Conservation (phyloP, 2,888 invertebrate genomes). For the Temnothorax rugatulus region DNA sequence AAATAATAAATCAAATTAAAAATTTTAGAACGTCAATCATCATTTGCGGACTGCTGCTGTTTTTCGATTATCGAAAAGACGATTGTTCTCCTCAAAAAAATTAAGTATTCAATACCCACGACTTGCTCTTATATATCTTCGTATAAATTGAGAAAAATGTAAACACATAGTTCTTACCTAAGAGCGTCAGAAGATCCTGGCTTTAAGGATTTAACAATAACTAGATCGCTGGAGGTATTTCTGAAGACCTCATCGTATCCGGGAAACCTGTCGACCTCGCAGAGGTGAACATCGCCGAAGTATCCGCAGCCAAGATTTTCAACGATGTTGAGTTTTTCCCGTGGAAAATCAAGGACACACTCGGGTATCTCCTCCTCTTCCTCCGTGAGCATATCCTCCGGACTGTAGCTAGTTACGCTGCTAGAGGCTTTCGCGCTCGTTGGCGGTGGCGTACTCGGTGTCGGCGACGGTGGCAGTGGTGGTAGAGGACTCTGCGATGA, state of each 20-base stretch:
- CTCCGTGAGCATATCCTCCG: slow-evolving; percentile 87
- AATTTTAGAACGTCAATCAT: not conserved
- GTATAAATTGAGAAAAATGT: slow-evolving; percentile 38
- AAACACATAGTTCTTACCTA: slow-evolving; percentile 79
- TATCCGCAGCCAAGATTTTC: slow-evolving; percentile 93
- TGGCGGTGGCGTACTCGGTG: slow-evolving; percentile 85
- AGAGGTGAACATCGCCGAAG: slow-evolving; percentile 92
- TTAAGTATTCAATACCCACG: not conserved
- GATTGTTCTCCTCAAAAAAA: not conserved
- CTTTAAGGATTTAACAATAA: slow-evolving; percentile 91
- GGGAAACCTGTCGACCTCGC: slow-evolving; percentile 88
- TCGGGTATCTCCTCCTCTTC: slow-evolving; percentile 84
- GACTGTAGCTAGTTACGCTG: slow-evolving; percentile 85
- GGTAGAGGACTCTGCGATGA: slow-evolving; percentile 82
- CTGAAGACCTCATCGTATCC: slow-evolving; percentile 84
- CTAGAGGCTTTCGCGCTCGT: slow-evolving; percentile 85
- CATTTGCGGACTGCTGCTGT: not conserved
- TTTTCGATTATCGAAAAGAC: not conserved
- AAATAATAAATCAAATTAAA: not conserved
- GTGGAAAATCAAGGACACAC: slow-evolving; percentile 89
- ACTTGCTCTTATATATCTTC: not conserved
- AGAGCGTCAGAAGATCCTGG: slow-evolving; percentile 88
- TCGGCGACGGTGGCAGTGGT: slow-evolving; percentile 85
- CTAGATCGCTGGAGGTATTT: slow-evolving; percentile 86
- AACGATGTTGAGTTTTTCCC: slow-evolving; percentile 91